Base-by-base conservation (phyloP, 2,888 invertebrate genomes). In the Trachelus iudaicus region DNA sequence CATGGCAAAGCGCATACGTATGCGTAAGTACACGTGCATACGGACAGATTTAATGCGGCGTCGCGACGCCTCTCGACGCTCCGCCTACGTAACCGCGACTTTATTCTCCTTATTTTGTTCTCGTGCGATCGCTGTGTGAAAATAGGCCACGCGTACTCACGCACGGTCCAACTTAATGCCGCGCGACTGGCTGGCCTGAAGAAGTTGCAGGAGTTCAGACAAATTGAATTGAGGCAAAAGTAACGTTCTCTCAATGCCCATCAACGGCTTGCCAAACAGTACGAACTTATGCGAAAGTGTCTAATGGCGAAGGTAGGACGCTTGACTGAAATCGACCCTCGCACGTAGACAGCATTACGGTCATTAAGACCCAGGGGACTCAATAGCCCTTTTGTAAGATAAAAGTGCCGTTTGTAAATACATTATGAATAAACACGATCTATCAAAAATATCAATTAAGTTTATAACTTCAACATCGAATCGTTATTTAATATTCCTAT, bases 361-460 rank as follows among this genome's bases (percentile, higher is more conserved):
- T 56, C 56, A 6, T 56, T 56, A 56, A 23, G 56, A 23, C 56
- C 9, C 56, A 23, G 23, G 56, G 56, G 56, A 56, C 23, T 9
- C 23, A 56, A 56, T 56, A 23, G 75, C 81, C 79, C 76, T 76
- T 82, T 85, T 88, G 87, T 89, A 88, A 87, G 75, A 89, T 88
- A 85, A 84, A 56, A 85, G 85, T 84, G 83, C 87, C 85, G 84
- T 86, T 89, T 89, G 89, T 89, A 89, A 89, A 89, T 89, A 89
- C 56, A 56, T 56, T 56, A 23, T 56, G 56, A 56, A 56, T 56
- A 56, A 56, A 87, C 30, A 71, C 71, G 34, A 56, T 56, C 56
- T 56, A 56, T 56, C 23, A 56, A 56, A 56, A 56, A 56, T 56
- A 56, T 56, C 9, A 23, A 56, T 56, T 56, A 56, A 56, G 23